phyloP scores from a whole-genome alignment of 2,797 vertebrate genomes.

The Brotula barbata region DNA sequence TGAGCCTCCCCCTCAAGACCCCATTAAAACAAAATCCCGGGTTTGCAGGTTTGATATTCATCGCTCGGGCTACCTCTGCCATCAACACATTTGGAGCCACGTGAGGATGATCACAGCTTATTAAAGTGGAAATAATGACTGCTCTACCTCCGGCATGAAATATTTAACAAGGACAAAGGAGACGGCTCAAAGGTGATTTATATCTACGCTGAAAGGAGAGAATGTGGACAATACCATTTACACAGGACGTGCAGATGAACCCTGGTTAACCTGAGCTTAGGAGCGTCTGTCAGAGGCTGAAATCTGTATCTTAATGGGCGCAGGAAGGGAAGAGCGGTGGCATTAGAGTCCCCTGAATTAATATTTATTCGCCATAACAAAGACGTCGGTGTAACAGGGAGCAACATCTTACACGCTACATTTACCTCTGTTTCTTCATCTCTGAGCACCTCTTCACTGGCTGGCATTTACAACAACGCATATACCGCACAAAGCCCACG shows the following conservation, averaged over 20 bases:
- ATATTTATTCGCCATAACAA: constrained; percentile 41
- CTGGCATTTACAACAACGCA: constrained; percentile 33
- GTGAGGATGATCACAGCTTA: constrained; percentile 80
- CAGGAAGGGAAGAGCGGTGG: constrained; percentile 20
- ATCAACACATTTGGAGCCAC: constrained; percentile 74
- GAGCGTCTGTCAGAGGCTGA: constrained; percentile 28
- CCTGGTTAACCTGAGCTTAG: constrained; percentile 49
- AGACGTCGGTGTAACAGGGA: constrained; percentile 22
- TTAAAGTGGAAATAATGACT: constrained; percentile 81
- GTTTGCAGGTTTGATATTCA: constrained; percentile 73
- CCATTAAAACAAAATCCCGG: constrained; percentile 72
- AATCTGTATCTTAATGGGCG: constrained; percentile 44
- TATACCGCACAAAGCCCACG: constrained; percentile 11
- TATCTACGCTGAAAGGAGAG: constrained; percentile 70
- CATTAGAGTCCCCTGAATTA: constrained; percentile 28
- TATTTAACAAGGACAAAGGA: constrained; percentile 83
- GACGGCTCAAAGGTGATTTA: constrained; percentile 74
- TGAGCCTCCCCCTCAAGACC: constrained; percentile 70
- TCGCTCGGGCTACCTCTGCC: constrained; percentile 69
- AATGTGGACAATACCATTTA: constrained; percentile 46
- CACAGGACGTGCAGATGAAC: constrained; percentile 59
- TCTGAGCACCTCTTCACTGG: constrained; percentile 7
- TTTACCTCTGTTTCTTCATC: constrained; percentile 4
- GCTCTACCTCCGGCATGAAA: constrained; percentile 79
- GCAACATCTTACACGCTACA: not conserved